Evolutionary conservation across 2,113 vertebrate species (phyloP).

Genomic region (Cebidichthys violaceus): DNA sequence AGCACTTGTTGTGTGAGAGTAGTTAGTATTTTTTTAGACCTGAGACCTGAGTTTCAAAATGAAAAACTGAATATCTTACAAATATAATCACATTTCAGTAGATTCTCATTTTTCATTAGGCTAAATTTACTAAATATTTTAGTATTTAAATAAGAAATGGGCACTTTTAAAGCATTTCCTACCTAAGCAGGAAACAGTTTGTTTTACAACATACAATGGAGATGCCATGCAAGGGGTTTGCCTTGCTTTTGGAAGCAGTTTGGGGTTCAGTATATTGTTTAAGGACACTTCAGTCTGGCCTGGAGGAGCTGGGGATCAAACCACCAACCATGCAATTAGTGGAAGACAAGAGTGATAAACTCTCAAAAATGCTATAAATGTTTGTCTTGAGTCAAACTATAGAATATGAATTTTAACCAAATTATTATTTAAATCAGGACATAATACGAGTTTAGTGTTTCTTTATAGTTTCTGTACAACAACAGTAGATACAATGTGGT

Average conservation of each 20-base stretch:
- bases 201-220: background rate
- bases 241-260: background rate
- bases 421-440: background rate
- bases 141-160: background rate
- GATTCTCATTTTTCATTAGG: background rate
- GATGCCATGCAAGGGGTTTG: background rate
- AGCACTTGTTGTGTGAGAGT: too few relatives aligned
- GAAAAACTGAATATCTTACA: background rate
- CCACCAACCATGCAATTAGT: too few relatives aligned
- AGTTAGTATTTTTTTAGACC: background rate
- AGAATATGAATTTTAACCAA: background rate
- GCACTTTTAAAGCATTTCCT: background rate
- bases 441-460: background rate
- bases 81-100: background rate
- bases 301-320: background rate
- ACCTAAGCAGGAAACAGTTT: background rate
- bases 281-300: background rate
- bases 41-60: background rate
- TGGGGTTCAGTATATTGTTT: background rate
- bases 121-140: background rate
- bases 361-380: background rate
- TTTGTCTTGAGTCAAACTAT: background rate
- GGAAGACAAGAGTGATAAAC: background rate
- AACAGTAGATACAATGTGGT: background rate
- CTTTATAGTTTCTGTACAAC: background rate